Base-by-base conservation (phyloP, 2,888 invertebrate species). In the Melinaea marsaeus region DNA sequence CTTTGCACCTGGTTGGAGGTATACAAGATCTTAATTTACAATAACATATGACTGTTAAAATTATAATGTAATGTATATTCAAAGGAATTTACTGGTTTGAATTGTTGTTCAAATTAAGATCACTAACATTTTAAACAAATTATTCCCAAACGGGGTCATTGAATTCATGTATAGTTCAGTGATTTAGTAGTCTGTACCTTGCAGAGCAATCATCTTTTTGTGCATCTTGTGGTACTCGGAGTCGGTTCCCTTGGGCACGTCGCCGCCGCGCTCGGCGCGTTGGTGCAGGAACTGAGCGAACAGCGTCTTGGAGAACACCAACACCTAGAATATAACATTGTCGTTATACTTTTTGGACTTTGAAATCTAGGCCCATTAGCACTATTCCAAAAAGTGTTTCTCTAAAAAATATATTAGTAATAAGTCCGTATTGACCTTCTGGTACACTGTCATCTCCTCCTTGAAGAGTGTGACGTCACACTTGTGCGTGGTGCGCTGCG, bases 231-330 rank as follows among this genome's bases (percentile, higher is more conserved):
- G 83, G 75, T 93, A 94, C 0, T 92, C 92, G 2, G 85, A 84
- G 72, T 91, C 79, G 64, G 85, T 80, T 60, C 79, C 68, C 64
- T 82, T 34, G 69, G 72, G 67, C 1, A 71, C 63, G 71, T 86
- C 86, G 1, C 84, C 81, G 62, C 92, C 89, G 75, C 93, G 94
- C 77, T 95, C 95, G 0, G 95, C 94, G 54, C 94, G 92, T 80
- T 96, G 96, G 72, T 93, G 92, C 4, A 96, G 86, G 80, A 94
- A 96, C 78, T 95, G 94, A 0, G 94, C 94, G 79, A 96, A 96
- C 7, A 96, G 80, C 0, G 94, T 94, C 76, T 93, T 93, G 0
- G 95, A 96, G 77, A 93, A 95, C 54, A 95, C 90, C 72, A 96
- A 83, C 65, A 93, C 86, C 91, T 91, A 74, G 0, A 33, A 13